Evolutionary conservation across 2,888 invertebrate genomes (phyloP).

Genomic region (Orthosia gothica): DNA sequence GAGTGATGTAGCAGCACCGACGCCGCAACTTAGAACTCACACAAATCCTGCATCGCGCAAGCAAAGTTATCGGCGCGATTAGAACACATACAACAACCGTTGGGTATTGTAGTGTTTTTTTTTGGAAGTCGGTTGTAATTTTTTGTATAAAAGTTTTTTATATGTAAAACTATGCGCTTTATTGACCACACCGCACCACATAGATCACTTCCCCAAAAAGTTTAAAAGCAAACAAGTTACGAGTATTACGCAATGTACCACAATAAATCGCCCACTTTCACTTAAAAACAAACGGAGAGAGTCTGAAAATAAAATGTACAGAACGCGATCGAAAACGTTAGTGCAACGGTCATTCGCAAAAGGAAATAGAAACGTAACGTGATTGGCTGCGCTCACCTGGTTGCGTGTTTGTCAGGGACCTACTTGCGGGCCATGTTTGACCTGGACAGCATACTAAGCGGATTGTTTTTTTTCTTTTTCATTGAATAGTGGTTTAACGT

Average conservation of each 20-base stretch:
- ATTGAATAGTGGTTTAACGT: neutral
- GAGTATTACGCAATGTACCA: conserved; percentile 18
- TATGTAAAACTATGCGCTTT: too few species aligned
- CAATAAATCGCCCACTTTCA: conserved; percentile 17
- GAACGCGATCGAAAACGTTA: conserved; percentile 64
- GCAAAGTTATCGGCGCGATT: too few species aligned
- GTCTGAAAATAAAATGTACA: conserved; percentile 56
- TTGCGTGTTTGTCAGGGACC: conserved; percentile 60
- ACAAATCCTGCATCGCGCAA: too few species aligned
- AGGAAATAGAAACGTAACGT: conserved; percentile 67
- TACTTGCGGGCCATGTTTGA: conserved; percentile 59
- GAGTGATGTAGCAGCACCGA: too few species aligned
- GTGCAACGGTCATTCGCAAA: conserved; percentile 62
- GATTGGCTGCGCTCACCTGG: conserved; percentile 56
- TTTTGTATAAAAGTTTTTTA: too few species aligned
- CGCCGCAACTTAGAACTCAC: too few species aligned
- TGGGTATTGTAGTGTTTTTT: too few species aligned
- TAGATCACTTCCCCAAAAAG: neutral
- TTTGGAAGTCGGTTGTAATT: too few species aligned
- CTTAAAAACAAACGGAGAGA: conserved; percentile 44
- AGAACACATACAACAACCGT: too few species aligned
- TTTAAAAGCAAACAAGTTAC: conserved; percentile 2
- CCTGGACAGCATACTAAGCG: conserved; percentile 30
- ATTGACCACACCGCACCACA: too few species aligned
- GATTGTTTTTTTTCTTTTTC: conserved; percentile 1